phyloP scores from a whole-genome alignment of 2,888 invertebrate species.

The Elysia crispata region DNA sequence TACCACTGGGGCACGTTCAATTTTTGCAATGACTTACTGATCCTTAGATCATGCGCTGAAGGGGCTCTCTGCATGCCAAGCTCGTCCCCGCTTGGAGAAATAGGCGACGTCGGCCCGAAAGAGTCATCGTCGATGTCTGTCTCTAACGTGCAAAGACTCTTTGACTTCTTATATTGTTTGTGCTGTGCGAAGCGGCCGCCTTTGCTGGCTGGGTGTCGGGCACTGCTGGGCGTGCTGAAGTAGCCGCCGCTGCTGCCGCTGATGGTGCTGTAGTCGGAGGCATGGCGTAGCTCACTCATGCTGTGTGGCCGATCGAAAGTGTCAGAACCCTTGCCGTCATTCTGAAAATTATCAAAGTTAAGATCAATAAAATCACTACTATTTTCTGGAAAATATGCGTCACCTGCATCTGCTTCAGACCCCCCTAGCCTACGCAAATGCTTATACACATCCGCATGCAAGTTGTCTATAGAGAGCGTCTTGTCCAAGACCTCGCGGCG shows the following conservation, averaged over 20 bases:
- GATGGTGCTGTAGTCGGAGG: constrained; percentile 41
- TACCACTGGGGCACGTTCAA: constrained; percentile 97
- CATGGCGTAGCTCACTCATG: constrained; percentile 66
- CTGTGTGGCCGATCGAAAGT: constrained; percentile 65
- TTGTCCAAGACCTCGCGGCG: constrained; percentile 65
- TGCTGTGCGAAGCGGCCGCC: constrained; percentile 65
- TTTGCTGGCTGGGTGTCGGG: constrained; percentile 47
- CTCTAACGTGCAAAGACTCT: constrained; percentile 70
- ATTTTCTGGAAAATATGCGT: constrained; percentile 60
- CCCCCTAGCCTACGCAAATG: constrained; percentile 57
- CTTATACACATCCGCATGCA: constrained; percentile 54
- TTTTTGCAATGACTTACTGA: constrained; percentile 94
- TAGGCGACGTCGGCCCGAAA: constrained; percentile 48
- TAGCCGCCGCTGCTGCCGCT: constrained; percentile 14
- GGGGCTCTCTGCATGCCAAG: constrained; percentile 81
- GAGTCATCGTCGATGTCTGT: constrained; percentile 67
- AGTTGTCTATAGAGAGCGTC: constrained; percentile 67
- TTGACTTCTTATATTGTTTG: constrained; percentile 68
- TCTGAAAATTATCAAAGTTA: constrained; percentile 63
- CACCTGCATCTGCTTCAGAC: constrained; percentile 3
- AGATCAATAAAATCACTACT: constrained; percentile 61
- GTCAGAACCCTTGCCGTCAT: constrained; percentile 49
- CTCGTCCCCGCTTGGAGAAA: constrained; percentile 44
- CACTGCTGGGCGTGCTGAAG: constrained; percentile 51
- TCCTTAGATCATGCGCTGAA: constrained; percentile 95